phyloP scores from a whole-genome alignment of 2,888 invertebrate genomes.

The Nomada lathburiana region DNA sequence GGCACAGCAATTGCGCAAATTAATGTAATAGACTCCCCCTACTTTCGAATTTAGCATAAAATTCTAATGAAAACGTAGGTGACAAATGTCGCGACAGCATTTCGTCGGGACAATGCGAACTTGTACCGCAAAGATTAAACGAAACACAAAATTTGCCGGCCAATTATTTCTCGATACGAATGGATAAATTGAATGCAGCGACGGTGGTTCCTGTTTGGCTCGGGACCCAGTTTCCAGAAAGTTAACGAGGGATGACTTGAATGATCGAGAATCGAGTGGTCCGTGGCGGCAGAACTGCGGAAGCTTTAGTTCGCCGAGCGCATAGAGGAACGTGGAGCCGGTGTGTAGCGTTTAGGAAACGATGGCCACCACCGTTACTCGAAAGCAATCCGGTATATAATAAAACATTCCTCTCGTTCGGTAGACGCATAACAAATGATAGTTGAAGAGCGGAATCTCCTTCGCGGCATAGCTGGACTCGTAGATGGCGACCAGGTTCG shows the following conservation, averaged over 20 bases:
- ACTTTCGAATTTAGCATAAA: slow-evolving; percentile 7
- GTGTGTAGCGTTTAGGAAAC: background rate
- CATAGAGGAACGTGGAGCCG: no score
- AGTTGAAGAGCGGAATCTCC: slow-evolving; percentile 48
- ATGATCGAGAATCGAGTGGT: slow-evolving; percentile 28
- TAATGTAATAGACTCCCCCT: no score
- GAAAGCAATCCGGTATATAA: slow-evolving; percentile 35
- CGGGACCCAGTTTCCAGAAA: slow-evolving; percentile 15
- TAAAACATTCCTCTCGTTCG: slow-evolving; percentile 54
- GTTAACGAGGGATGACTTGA: slow-evolving; percentile 40
- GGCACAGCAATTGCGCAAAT: no score
- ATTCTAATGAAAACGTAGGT: background rate
- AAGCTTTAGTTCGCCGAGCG: background rate
- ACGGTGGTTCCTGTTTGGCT: background rate
- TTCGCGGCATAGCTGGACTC: slow-evolving; percentile 28
- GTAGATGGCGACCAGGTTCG: slow-evolving; percentile 39
- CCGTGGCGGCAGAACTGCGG: background rate
- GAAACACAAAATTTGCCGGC: background rate
- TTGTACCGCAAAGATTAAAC: background rate
- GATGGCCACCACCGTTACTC: background rate
- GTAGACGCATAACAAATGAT: slow-evolving; percentile 55
- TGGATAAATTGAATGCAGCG: background rate
- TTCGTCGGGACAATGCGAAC: background rate
- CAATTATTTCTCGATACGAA: background rate
- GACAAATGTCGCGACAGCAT: background rate